Evolutionary conservation across 1,140 invertebrate species (phyloP), one percentile per base, ranked within the genome.

Genomic region (Ips typographus): DNA sequence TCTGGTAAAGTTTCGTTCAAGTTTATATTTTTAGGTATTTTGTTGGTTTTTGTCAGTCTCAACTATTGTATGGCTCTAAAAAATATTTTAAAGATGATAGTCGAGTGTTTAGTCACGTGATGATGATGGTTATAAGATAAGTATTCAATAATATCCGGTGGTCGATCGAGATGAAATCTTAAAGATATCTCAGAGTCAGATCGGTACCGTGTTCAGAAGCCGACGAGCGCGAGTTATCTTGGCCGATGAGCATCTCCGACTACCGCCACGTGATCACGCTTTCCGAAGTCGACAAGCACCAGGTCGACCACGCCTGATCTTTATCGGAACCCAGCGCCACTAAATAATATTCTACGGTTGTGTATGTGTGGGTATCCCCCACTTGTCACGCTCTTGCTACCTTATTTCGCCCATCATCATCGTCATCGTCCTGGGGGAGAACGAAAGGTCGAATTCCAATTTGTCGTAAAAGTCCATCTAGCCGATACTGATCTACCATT

Each of bases 201-300:
- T 49, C 44, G 7, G 22, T 6, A 8, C 44, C 59, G 41, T 61
- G 41, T 59, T 42, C 64, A 39, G 64, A 65, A 65, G 64, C 53
- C 42, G 65, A 51, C 41, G 65, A 52, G 57, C 57, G 56, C 55
- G n/a, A 43, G 55, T 60, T 68, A 68, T 68, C 65, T 60, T n/a
- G 38, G 7, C 40, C 56, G 57, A 68, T 68, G 65, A 60, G 58
- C 53, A 68, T 68, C 65, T 68, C 42, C 40, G 65, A 68, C 57
- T 68, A 68, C 65, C 65, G 57, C 57, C 65, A 68, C 65, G 65
- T 68, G 65, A 60, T 68, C 57, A 68, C 65, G 65, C 65, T 60
- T 52, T 39, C 22, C 65, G 65, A 66, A 57, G 64, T 22, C 22
- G 22, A 66, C 64, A 66, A 66, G 64, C 55, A 58, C 55, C 64